Evolutionary conservation across 2,797 vertebrate species (phyloP).

Genomic region (Aphelocoma californica): DNA sequence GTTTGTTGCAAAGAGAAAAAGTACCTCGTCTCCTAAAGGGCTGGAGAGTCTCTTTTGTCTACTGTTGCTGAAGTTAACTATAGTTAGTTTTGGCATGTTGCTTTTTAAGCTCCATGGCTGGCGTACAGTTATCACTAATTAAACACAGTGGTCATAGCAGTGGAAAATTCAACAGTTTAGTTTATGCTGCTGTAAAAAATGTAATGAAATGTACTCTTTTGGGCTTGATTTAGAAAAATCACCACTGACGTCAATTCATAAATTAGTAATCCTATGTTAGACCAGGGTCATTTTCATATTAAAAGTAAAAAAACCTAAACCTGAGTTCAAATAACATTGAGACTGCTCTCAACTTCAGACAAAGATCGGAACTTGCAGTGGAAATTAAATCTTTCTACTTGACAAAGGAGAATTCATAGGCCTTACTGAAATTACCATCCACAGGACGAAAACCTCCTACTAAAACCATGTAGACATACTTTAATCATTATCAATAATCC

Average conservation of each 20-base stretch:
- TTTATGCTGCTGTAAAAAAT: slow-evolving; percentile 50
- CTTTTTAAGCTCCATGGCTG: not conserved
- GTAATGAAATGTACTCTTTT: slow-evolving; percentile 47
- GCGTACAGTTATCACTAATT: slow-evolving; percentile 43
- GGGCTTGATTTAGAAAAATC: slow-evolving; percentile 59
- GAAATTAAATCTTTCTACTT: not conserved
- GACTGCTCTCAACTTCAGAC: slow-evolving; percentile 12
- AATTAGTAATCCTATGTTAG: slow-evolving; percentile 60
- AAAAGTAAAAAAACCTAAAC: slow-evolving; percentile 20
- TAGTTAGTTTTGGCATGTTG: slow-evolving; percentile 43
- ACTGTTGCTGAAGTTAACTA: not conserved
- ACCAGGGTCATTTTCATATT: slow-evolving; percentile 51
- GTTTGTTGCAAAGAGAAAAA: slow-evolving; percentile 29
- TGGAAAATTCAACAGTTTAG: slow-evolving; percentile 42
- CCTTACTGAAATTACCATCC: not conserved
- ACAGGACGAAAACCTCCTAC: not conserved
- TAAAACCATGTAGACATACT: not conserved
- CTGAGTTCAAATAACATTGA: slow-evolving; percentile 24
- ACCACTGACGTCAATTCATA: slow-evolving; percentile 48
- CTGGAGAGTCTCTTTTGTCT: not conserved
- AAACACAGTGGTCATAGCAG: slow-evolving; percentile 45
- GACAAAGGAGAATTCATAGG: not conserved
- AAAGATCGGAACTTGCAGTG: slow-evolving; percentile 32
- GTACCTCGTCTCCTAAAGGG: not conserved
- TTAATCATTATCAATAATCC: not conserved